Conservation (phyloP, 2,113 vertebrate species). For the cat (Felis catus) region F.catus_Fca126_mat1.0 CM031419.1:128783001-128783500, state of each 20-base stretch:
- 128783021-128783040: not conserved
- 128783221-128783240: slow-evolving; percentile 53
- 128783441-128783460: not conserved
- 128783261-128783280: not conserved
- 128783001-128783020: not conserved
- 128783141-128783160: slow-evolving; percentile 24
- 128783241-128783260: slow-evolving; percentile 6
- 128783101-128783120: slow-evolving; percentile 5
- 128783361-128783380: not conserved
- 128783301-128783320: not conserved
- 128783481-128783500: slow-evolving; percentile 42
- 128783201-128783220: not conserved
- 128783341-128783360: slow-evolving; percentile 29
- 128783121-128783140: slow-evolving; percentile 17
- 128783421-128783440: not conserved
- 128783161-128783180: slow-evolving; percentile 32
- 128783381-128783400: not conserved
- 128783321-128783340: slow-evolving; percentile 31
- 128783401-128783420: not conserved
- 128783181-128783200: not conserved
- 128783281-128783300: slow-evolving; percentile 58
- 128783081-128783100: not conserved
- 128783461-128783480: not conserved
- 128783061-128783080: not conserved
- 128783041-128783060: not conserved